These are phyloP conservation scores for Hapalemur alaotrensis DNA, from an alignment of 2,797 vertebrate genomes.

Conservation along the genomic window DNA sequence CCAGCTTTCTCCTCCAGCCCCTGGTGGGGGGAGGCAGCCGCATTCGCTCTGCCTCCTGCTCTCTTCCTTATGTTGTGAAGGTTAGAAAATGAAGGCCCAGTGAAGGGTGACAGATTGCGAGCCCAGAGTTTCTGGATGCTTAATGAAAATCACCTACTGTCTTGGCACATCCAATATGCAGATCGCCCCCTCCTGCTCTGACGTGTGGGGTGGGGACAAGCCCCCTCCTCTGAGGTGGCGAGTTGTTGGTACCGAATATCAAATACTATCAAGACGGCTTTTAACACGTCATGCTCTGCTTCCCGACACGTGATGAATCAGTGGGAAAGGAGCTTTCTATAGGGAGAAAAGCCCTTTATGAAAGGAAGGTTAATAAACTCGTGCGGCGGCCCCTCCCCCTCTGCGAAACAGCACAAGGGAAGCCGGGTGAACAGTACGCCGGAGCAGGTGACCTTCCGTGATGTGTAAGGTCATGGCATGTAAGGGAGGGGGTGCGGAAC, in stretches of 20 bases:
- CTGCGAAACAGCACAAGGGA: slow-evolving; percentile 51
- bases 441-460: background rate
- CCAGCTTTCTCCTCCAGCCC: background rate
- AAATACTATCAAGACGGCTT: slow-evolving; percentile 88
- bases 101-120: slow-evolving; percentile 85
- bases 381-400: background rate
- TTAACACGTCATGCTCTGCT: slow-evolving; percentile 85
- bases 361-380: slow-evolving; percentile 75
- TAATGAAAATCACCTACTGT: slow-evolving; percentile 84
- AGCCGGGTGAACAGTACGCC: slow-evolving; percentile 29
- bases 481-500: background rate
- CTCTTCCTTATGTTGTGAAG: slow-evolving; percentile 71
- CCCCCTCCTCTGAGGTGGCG: slow-evolving; percentile 74
- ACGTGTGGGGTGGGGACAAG: background rate
- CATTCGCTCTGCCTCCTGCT: slow-evolving; percentile 39
- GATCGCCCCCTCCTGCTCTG: slow-evolving; percentile 68
- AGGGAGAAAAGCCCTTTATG: slow-evolving; percentile 71
- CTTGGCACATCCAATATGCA: slow-evolving; percentile 82
- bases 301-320: slow-evolving; percentile 83
- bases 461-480: slow-evolving; percentile 49
- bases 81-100: slow-evolving; percentile 83
- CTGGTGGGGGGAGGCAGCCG: background rate
- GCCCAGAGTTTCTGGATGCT: slow-evolving; percentile 82
- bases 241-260: slow-evolving; percentile 84
- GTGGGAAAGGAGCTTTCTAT: slow-evolving; percentile 79